These are phyloP conservation scores for Apantesis nais DNA, from an alignment of 2,888 invertebrate genomes.

Conservation along the genomic window DNA sequence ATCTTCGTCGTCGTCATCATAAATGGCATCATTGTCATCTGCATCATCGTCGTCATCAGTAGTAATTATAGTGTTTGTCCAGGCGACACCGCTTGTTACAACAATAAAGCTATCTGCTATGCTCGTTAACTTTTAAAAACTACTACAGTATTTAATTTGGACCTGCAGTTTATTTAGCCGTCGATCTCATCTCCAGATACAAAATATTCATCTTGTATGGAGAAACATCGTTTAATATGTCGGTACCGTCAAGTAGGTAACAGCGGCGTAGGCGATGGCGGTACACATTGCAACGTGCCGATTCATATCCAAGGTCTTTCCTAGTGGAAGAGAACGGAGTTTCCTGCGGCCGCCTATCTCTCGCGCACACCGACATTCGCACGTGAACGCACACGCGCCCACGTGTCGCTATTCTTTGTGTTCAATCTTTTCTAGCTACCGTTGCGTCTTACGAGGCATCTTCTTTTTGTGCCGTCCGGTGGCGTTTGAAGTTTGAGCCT, in stretches of 20 bases:
- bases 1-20: constrained; percentile 69
- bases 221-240: constrained; percentile 71
- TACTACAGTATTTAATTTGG: constrained; percentile 59
- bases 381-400: constrained; percentile 80
- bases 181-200: constrained; percentile 39
- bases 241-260: constrained; percentile 77
- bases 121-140: constrained; percentile 66
- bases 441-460: constrained; percentile 72
- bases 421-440: constrained; percentile 82
- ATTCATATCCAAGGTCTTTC: constrained; percentile 86
- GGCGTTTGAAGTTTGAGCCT: constrained; percentile 78
- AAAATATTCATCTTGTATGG: constrained; percentile 52
- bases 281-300: constrained; percentile 85
- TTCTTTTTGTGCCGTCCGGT: constrained; percentile 81
- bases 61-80: constrained; percentile 73
- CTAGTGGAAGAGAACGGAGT: constrained; percentile 87
- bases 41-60: constrained; percentile 71
- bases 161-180: constrained; percentile 46
- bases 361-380: constrained; percentile 78
- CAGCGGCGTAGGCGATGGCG: constrained; percentile 83
- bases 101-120: constrained; percentile 74
- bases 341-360: constrained; percentile 86
- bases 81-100: constrained; percentile 66
- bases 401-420: constrained; percentile 82
- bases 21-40: constrained; percentile 60